Percentiles rank a stretch among this genome's conserved stretches.
Conservation (phyloP, 2,797 vertebrate genomes). For the Lagodon rhomboides region DNA sequence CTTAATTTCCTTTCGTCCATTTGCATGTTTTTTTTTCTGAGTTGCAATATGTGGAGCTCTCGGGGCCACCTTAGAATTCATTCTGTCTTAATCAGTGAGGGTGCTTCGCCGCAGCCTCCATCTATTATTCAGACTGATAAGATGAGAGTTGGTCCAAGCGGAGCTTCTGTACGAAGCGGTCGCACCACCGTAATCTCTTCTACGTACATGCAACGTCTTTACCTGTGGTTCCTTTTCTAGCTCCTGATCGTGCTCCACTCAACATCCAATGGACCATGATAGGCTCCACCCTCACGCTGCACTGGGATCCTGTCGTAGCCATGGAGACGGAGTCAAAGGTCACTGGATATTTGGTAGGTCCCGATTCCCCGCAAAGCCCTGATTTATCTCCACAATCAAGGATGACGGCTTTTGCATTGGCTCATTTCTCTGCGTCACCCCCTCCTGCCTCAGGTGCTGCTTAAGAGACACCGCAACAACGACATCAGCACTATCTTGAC, state of each 20-base stretch:
- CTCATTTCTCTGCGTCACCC: constrained; percentile 2
- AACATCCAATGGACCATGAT: constrained; percentile 95
- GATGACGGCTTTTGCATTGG: constrained; percentile 13
- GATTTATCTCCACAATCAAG: constrained; percentile 35
- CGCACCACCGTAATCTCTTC: background rate
- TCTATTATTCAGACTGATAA: constrained; percentile 16
- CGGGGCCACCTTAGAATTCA: background rate
- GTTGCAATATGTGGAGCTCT: constrained; percentile 2
- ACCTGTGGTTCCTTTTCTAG: constrained; percentile 73
- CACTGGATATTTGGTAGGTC: constrained; percentile 93
- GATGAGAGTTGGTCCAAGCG: background rate
- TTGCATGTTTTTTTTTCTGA: constrained; percentile 11
- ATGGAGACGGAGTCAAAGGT: constrained; percentile 95
- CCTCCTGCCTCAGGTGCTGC: constrained; percentile 86
- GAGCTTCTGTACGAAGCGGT: background rate
- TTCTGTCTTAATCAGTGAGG: constrained; percentile 25
- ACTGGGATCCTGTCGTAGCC: constrained; percentile 94
- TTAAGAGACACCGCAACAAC: constrained; percentile 88
- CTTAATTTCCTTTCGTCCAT: background rate
- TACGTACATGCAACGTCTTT: background rate
- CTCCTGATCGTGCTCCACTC: constrained; percentile 92
- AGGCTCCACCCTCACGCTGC: constrained; percentile 91
- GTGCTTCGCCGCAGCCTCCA: background rate
- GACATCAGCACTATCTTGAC: constrained; percentile 84
- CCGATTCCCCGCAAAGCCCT: constrained; percentile 6